phyloP scores from a whole-genome alignment of 2,113 vertebrate genomes.

The Zosterops borbonicus region DNA sequence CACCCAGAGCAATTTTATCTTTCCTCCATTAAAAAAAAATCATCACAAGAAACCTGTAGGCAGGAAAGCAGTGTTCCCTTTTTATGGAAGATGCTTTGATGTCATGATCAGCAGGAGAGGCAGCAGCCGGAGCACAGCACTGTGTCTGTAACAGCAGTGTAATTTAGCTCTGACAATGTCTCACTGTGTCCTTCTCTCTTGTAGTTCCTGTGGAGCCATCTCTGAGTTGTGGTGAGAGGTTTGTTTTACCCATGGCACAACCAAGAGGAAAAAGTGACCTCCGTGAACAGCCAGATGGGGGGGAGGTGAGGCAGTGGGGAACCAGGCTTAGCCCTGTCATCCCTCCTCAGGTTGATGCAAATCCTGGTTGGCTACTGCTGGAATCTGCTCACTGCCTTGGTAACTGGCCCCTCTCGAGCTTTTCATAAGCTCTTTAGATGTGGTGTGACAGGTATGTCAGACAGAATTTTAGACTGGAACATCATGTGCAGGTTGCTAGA shows the following conservation, averaged over 20 bases:
- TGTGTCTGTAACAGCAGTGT: neutral
- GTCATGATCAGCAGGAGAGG: neutral
- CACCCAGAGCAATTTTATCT: neutral
- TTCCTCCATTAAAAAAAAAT: neutral
- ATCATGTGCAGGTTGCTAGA: neutral
- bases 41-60: neutral
- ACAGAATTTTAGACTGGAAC: neutral
- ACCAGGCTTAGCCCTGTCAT: neutral
- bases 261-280: neutral
- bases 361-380: neutral
- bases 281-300: neutral
- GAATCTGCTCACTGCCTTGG: neutral
- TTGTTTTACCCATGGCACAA: neutral
- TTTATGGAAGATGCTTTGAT: neutral
- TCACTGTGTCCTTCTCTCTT: neutral
- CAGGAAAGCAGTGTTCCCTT: neutral
- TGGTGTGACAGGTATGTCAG: neutral
- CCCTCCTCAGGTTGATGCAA: accelerated
- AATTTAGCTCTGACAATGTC: neutral
- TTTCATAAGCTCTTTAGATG: neutral
- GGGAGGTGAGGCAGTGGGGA: neutral
- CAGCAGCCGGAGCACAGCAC: accelerated
- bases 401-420: neutral
- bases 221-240: neutral
- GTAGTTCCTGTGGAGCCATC: neutral